phyloP scores from a whole-genome alignment of 2,888 invertebrate species.

The Lypha dubia region DNA sequence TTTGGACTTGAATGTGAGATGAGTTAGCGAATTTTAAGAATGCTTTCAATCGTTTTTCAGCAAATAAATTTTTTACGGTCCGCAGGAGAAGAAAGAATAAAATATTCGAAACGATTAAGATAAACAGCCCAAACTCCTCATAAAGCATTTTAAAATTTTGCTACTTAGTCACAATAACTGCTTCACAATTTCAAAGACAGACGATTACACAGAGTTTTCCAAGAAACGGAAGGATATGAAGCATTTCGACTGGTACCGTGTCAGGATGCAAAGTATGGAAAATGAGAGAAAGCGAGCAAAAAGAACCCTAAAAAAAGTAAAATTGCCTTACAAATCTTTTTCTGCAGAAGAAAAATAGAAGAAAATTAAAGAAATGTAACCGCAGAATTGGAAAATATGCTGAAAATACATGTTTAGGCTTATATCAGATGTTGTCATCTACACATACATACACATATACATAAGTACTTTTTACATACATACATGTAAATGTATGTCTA shows the following conservation, averaged over 20 bases:
- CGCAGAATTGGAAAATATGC: conserved; percentile 71
- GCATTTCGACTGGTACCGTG: conserved; percentile 37
- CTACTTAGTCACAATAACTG: conserved; percentile 65
- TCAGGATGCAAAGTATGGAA: conserved; percentile 57
- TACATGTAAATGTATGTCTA: no score
- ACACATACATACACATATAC: no score
- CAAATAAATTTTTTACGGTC: conserved; percentile 42
- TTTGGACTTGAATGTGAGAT: conserved; percentile 49
- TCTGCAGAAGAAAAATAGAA: conserved; percentile 37
- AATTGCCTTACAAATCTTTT: conserved; percentile 67
- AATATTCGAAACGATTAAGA: conserved; percentile 27
- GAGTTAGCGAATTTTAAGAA: conserved; percentile 58
- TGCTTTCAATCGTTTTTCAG: conserved; percentile 33
- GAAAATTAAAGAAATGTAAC: conserved; percentile 63
- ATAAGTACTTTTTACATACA: conserved; percentile 6
- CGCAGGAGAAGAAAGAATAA: neutral
- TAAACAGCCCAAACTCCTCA: conserved; percentile 23
- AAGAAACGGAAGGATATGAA: conserved; percentile 47
- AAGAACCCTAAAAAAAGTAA: conserved; percentile 41
- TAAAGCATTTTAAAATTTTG: conserved; percentile 60
- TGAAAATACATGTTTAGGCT: conserved; percentile 71
- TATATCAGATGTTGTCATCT: conserved; percentile 55
- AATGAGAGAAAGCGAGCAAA: conserved; percentile 11
- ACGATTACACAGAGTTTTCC: neutral
- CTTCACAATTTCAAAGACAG: conserved; percentile 44